A percentile compares a stretch with the other conserved stretches of the same genome.
Conservation (phyloP, 2,113 vertebrate genomes). For the Nematolebias whitei region DNA sequence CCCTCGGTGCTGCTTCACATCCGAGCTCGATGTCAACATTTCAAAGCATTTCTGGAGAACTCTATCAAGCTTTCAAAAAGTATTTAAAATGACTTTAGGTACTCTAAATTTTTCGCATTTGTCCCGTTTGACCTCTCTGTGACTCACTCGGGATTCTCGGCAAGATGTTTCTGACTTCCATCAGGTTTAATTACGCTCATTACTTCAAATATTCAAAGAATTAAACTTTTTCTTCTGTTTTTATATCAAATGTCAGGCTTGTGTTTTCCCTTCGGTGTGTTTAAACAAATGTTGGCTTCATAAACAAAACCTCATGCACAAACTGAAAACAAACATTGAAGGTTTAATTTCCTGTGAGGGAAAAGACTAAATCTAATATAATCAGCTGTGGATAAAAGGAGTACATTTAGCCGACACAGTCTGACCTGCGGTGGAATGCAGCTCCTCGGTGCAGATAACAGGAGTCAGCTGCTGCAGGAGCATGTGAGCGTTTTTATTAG, state of each 20-base stretch:
- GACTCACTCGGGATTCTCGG: not conserved
- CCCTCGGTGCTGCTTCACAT: not conserved
- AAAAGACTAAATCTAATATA: constrained; percentile 23
- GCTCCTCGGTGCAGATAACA: too few species aligned
- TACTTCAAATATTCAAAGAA: not conserved
- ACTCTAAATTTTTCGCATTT: not conserved
- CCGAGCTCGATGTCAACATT: not conserved
- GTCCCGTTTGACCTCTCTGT: too few species aligned
- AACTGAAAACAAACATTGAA: not conserved
- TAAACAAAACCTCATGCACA: not conserved
- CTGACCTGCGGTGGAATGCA: constrained; percentile 33
- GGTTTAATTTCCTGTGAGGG: constrained; percentile 12
- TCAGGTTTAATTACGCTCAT: not conserved
- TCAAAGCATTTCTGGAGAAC: not conserved
- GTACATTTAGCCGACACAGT: not conserved
- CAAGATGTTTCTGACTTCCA: not conserved
- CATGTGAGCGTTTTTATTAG: constrained; percentile 47
- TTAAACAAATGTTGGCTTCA: not conserved
- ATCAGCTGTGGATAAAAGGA: constrained; percentile 2
- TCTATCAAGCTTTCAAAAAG: not conserved
- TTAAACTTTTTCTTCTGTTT: not conserved
- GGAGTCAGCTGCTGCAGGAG: constrained; percentile 46
- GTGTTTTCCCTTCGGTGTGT: not conserved
- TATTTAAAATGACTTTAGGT: not conserved
- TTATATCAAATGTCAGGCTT: not conserved